Conservation (phyloP, 2,113 vertebrate species). For the Muntiacus muntjak region DNA sequence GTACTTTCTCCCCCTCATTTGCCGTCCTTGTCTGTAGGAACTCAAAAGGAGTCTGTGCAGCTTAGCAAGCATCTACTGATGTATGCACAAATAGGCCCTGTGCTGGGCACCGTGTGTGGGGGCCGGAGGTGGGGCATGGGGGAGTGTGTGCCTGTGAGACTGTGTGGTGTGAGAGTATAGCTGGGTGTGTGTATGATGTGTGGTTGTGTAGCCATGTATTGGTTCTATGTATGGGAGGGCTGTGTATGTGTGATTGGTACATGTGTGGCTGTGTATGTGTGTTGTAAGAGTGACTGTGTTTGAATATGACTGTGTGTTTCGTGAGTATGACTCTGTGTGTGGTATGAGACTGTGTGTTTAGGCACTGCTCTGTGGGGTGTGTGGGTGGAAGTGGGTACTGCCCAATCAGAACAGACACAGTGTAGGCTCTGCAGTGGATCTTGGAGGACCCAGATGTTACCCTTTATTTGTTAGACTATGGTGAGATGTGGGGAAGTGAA, state of each 20-base stretch:
- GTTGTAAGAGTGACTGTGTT: not conserved
- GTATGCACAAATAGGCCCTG: not conserved
- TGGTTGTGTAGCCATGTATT: not conserved
- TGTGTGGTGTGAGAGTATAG: not conserved
- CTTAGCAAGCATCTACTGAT: not conserved
- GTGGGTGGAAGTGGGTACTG: not conserved
- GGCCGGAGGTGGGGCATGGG: not conserved
- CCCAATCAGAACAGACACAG: not conserved
- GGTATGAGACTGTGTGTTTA: not conserved
- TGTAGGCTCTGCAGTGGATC: not conserved
- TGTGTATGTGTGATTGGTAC: not conserved
- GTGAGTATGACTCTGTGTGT: not conserved
- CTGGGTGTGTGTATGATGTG: not conserved
- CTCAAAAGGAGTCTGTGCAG: not conserved
- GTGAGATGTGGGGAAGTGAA: not conserved
- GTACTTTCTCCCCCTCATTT: not conserved
- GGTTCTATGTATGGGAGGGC: not conserved
- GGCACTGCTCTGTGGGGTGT: not conserved
- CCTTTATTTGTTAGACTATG: not conserved
- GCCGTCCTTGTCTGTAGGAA: not conserved
- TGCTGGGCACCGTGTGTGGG: not conserved
- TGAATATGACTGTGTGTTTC: not conserved
- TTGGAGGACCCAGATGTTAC: not conserved
- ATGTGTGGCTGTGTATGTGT: not conserved
- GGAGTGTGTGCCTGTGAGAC: not conserved